These are phyloP conservation scores for Cephus pygmeus DNA, from an alignment of 2,888 invertebrate genomes.

Conservation along the genomic window DNA sequence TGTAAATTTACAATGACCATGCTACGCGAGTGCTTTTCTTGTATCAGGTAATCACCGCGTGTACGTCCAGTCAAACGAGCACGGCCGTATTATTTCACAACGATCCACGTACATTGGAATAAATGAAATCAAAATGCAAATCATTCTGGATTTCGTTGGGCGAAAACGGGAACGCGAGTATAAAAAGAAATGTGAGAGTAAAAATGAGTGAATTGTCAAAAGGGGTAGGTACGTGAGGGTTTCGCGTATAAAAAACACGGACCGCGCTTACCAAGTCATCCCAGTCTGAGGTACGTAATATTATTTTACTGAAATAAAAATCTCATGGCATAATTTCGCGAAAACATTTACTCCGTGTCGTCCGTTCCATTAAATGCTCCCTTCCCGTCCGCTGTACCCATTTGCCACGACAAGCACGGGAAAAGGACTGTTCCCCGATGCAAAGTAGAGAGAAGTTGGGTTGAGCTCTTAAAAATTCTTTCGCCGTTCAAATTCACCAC, in stretches of 20 bases:
- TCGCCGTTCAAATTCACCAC: background rate
- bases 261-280: background rate
- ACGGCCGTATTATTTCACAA: background rate
- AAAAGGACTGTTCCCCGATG: background rate
- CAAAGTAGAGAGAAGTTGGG: background rate
- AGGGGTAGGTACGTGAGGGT: background rate
- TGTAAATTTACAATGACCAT: background rate
- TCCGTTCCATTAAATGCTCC: background rate
- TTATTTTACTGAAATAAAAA: background rate
- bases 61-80: background rate
- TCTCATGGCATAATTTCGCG: background rate
- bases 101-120: slow-evolving; percentile 30
- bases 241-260: background rate
- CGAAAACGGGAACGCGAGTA: background rate
- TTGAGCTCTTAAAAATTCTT: background rate
- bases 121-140: slow-evolving; percentile 46
- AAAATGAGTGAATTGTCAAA: background rate
- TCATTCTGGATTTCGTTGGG: slow-evolving; percentile 19
- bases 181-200: slow-evolving; percentile 1
- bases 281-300: background rate
- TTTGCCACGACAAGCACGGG: background rate
- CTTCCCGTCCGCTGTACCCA: background rate
- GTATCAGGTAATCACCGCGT: background rate
- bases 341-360: background rate
- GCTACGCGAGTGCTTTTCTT: background rate